phyloP scores from a whole-genome alignment of 1,140 invertebrate genomes.

The Cyrtorhinus lividipennis region DNA sequence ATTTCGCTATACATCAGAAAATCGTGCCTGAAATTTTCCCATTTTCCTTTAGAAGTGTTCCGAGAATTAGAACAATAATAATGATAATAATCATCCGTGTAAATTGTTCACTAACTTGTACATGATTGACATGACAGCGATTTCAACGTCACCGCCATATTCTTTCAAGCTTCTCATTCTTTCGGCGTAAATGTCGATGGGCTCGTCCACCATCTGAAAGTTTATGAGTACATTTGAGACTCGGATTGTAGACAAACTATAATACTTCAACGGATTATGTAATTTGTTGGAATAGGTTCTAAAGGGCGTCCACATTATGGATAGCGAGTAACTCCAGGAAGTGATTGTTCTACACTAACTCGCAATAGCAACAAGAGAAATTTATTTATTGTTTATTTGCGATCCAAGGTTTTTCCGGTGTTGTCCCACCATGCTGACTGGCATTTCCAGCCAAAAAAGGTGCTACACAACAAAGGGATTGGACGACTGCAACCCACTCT shows the following conservation, averaged over 20 bases:
- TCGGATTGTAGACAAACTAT: background rate
- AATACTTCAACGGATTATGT: background rate
- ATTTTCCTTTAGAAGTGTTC: background rate
- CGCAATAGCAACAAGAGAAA: too few species aligned
- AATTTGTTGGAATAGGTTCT: background rate
- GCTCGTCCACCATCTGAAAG: conserved; percentile 40
- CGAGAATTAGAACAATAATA: too few species aligned
- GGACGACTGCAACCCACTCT: too few species aligned
- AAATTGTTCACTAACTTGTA: conserved; percentile 31
- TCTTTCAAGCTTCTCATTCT: conserved; percentile 51
- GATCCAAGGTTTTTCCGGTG: too few species aligned
- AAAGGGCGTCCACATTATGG: too few species aligned
- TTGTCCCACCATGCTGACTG: too few species aligned
- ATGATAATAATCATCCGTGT: too few species aligned
- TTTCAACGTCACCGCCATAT: conserved; percentile 50
- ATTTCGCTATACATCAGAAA: conserved; percentile 56
- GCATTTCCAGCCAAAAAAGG: too few species aligned
- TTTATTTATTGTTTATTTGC: too few species aligned
- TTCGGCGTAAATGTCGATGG: conserved; percentile 47
- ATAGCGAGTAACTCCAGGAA: too few species aligned
- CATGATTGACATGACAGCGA: conserved; percentile 50
- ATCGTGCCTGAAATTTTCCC: conserved; percentile 44
- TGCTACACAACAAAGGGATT: too few species aligned
- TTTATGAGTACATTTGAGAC: conserved; percentile 24
- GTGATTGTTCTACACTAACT: too few species aligned